phyloP scores from a whole-genome alignment of 2,113 vertebrate species.

The Chroicocephalus ridibundus region DNA sequence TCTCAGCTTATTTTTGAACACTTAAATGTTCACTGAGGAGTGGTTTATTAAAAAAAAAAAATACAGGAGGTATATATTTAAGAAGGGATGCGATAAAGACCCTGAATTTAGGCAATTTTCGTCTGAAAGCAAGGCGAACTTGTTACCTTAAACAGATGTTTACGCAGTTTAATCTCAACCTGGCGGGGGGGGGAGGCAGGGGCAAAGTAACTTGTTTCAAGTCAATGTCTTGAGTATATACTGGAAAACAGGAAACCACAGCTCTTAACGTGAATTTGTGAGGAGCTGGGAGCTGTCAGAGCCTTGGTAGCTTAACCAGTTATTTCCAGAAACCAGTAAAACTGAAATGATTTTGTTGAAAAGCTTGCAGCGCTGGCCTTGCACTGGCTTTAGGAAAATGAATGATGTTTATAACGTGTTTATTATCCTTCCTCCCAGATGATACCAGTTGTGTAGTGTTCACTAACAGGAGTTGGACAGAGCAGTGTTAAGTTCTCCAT shows the following conservation, averaged over 20 bases:
- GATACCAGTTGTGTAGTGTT: not conserved
- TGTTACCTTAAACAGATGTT: not conserved
- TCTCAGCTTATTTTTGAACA: not conserved
- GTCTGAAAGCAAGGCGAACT: not conserved
- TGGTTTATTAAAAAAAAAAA: not conserved
- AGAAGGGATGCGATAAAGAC: not conserved
- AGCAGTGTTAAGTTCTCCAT: not conserved
- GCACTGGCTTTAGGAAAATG: not conserved
- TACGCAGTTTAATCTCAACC: not conserved
- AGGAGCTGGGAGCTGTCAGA: not conserved
- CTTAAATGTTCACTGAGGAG: not conserved
- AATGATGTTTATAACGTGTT: not conserved
- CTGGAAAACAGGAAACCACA: conserved; percentile 23
- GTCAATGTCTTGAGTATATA: not conserved
- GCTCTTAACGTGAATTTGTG: not conserved
- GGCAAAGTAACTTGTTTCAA: not conserved
- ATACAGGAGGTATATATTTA: not conserved
- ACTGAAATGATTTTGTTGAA: not conserved
- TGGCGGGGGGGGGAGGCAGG: no score
- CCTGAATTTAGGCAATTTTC: not conserved
- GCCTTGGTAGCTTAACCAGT: not conserved
- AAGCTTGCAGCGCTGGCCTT: not conserved
- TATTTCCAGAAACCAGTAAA: not conserved
- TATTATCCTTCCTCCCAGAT: not conserved
- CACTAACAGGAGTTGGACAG: not conserved